These are phyloP conservation scores for Suncus etruscus DNA, from an alignment of 2,113 vertebrate species.

Conservation along the genomic window DNA sequence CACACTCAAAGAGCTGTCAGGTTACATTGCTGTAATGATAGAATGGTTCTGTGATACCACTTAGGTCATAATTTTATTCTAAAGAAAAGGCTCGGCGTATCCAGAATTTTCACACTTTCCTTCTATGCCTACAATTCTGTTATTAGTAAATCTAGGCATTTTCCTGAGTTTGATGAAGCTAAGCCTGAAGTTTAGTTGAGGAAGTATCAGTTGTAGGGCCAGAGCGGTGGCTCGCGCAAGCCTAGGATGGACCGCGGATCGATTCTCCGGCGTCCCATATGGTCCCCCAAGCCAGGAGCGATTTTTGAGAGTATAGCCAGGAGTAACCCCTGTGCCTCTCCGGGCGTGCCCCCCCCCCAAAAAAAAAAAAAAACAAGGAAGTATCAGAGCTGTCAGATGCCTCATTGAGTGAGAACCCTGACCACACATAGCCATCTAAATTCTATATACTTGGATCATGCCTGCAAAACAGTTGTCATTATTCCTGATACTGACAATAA, in stretches of 20 bases:
- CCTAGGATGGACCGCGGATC: no score
- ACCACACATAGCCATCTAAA: background rate
- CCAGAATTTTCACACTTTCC: constrained; percentile 46
- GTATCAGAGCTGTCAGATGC: background rate
- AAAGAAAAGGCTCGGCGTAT: constrained; percentile 44
- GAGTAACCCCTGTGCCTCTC: no score
- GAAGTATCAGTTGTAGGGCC: background rate
- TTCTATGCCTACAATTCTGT: background rate
- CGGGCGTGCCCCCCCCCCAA: no score
- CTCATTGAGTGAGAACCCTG: constrained; percentile 46
- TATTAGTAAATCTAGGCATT: constrained; percentile 68
- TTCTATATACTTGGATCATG: constrained; percentile 3
- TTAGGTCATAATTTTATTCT: constrained; percentile 60
- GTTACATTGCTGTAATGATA: constrained; percentile 72
- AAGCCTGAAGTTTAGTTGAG: constrained; percentile 36
- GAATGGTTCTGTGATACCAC: constrained; percentile 77
- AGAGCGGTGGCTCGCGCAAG: no score
- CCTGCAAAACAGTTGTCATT: constrained; percentile 28
- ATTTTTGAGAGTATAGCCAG: no score
- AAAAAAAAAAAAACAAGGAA: no score
- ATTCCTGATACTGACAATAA: background rate
- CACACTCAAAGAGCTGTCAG: constrained; percentile 78
- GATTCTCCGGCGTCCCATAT: no score
- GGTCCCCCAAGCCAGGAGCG: no score
- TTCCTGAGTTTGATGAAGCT: constrained; percentile 63